Evolutionary conservation across 2,113 vertebrate genomes (phyloP).

Genomic region (Laticauda colubrina): DNA sequence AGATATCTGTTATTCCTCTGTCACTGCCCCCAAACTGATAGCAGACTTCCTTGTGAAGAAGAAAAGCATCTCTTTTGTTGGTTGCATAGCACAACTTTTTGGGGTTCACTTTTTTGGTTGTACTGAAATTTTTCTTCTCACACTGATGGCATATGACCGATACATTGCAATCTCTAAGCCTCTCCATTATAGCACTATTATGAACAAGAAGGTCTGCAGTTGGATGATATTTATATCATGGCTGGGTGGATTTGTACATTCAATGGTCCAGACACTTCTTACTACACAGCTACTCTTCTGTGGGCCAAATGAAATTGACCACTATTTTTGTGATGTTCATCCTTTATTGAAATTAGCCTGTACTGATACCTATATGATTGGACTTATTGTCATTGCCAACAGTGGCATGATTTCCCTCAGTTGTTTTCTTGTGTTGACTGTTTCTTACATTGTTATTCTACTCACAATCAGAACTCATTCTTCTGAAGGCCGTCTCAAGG

Average conservation of each 20-base stretch:
- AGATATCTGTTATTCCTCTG: conserved; percentile 58
- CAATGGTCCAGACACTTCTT: not conserved
- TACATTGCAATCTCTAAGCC: conserved; percentile 57
- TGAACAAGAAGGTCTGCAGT: conserved; percentile 22
- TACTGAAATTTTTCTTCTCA: conserved; percentile 60
- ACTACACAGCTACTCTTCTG: not conserved
- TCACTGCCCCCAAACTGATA: conserved; percentile 58
- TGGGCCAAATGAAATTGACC: conserved; percentile 19
- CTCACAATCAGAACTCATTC: conserved; percentile 37
- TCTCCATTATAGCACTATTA: conserved; percentile 18
- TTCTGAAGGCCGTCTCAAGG: conserved; percentile 10
- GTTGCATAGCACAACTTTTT: conserved; percentile 59
- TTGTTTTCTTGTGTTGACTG: conserved; percentile 43
- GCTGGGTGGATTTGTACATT: conserved; percentile 50
- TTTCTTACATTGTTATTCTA: conserved; percentile 47
- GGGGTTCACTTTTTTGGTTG: conserved; percentile 57
- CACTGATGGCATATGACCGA: conserved; percentile 54
- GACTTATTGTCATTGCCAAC: conserved; percentile 50
- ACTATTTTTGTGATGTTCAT: conserved; percentile 27
- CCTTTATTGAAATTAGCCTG: conserved; percentile 58
- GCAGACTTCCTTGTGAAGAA: conserved; percentile 44
- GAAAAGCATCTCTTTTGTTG: conserved; percentile 47
- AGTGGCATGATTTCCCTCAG: conserved; percentile 52
- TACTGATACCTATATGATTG: conserved; percentile 37
- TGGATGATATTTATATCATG: conserved; percentile 33